Evolutionary conservation across 2,888 invertebrate species (phyloP).

Genomic region (Heliconius ethilla): DNA sequence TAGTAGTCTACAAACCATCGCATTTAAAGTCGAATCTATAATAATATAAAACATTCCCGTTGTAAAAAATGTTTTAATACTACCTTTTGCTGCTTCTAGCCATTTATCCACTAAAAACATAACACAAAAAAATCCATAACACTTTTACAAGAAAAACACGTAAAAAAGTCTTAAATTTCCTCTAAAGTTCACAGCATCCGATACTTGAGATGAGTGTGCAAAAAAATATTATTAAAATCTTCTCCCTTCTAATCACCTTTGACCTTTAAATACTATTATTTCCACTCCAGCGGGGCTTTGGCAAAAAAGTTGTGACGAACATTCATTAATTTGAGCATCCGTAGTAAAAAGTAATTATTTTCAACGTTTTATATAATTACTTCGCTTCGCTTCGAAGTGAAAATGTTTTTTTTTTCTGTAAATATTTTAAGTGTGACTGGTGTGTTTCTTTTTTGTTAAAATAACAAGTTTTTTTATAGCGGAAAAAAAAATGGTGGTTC

Average conservation of each 20-base stretch:
- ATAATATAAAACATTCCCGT: not conserved
- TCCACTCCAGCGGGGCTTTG: slow-evolving; percentile 18
- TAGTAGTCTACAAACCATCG: too few species aligned
- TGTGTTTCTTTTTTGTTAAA: not conserved
- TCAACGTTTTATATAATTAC: slow-evolving; percentile 21
- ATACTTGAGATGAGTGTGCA: slow-evolving; percentile 27
- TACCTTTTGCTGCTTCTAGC: not conserved
- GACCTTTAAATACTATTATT: slow-evolving; percentile 27
- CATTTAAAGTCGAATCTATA: too few species aligned
- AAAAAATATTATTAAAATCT: slow-evolving; percentile 26
- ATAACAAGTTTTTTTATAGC: too few species aligned
- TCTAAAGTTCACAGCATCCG: slow-evolving; percentile 13
- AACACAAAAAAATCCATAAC: not conserved
- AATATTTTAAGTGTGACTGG: not conserved
- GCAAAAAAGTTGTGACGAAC: slow-evolving; percentile 21
- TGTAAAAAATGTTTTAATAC: not conserved
- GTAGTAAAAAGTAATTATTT: slow-evolving; percentile 23
- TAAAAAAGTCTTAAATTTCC: not conserved
- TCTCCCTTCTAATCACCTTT: slow-evolving; percentile 24
- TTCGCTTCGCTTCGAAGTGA: slow-evolving; percentile 11
- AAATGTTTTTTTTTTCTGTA: not conserved
- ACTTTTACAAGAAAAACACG: slow-evolving; percentile 5
- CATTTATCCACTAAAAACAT: not conserved
- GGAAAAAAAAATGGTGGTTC: not conserved
- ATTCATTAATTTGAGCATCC: slow-evolving; percentile 24